Evolutionary conservation across 2,113 vertebrate genomes (phyloP), one percentile per base, ranked within the genome.

Genomic region (Ascaphus truei): DNA sequence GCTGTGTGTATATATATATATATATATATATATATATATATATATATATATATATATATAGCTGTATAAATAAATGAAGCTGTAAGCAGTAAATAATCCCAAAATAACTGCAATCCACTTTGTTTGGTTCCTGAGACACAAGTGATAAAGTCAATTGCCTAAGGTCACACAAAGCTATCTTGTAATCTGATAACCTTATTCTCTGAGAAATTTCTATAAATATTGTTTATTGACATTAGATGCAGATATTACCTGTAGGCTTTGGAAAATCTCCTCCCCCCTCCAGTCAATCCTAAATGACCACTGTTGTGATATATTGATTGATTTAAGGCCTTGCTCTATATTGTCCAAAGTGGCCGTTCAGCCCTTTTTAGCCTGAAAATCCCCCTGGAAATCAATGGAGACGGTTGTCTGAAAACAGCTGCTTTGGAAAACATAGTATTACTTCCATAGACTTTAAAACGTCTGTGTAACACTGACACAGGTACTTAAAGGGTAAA

Each of bases 171-270:
- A 20, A 27, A 18, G n/a, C 15, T 45, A 60, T 61, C 55, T 51
- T 39, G 56, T 36, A 60, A 60, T 69, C 43, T 69, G 56, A 69
- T 60, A 69, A 69, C 56, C 55, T 37, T 69, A 43, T 69, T 69
- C 45, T 60, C 18, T 34, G 22, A 60, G 33, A 47, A 69, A 60
- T 52, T 29, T 68, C 55, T 68, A 48, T 69, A 31, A 60, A 29
- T 37, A 11, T 23, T 60, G 56, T 60, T 60, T 68, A 51, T 59
- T 68, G 55, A 68, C 66, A 18, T 37, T 34, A 47, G 31, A 11
- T 22, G 34, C 16, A 18, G 30, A 60, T 69, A 56, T 69, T 36
- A n/a, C n/a, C 45, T 33, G 22, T 62, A 34, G n/a, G 45, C 43
- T 34, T 36, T 34, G 55, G 18, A 36, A 58, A 34, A 62, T 33